Percentiles rank a stretch among this genome's conserved stretches.
Conservation (phyloP, 2,888 invertebrate genomes). For the Meta bourneti region DNA sequence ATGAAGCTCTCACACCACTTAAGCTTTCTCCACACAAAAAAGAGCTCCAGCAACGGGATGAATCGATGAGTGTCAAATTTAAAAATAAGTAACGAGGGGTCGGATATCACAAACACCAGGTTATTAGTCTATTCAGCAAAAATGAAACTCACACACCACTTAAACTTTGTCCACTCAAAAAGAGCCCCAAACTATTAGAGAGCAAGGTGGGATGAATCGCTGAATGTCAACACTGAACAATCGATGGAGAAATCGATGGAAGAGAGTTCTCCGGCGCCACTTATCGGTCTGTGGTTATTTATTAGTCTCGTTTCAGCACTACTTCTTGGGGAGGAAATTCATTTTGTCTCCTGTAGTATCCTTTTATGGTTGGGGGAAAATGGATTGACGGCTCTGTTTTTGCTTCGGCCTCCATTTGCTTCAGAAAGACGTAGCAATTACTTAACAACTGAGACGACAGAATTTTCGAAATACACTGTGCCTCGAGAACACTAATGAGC, state of each 20-base stretch:
- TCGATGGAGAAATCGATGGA: conserved; percentile 71
- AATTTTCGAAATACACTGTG: background rate
- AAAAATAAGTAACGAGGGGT: too few species aligned
- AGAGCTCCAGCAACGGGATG: too few species aligned
- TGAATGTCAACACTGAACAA: conserved; percentile 69
- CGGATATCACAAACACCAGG: too few species aligned
- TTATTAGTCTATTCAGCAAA: too few species aligned
- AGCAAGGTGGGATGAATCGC: conserved; percentile 64
- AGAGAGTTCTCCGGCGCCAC: conserved; percentile 72
- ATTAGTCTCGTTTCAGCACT: conserved; percentile 66
- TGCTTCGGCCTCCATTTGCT: background rate
- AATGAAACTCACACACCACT: background rate
- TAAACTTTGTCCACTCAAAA: background rate
- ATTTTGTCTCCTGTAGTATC: conserved; percentile 45
- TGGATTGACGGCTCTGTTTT: conserved; percentile 3
- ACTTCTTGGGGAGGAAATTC: conserved; percentile 49
- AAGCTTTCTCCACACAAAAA: too few species aligned
- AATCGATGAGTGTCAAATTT: too few species aligned
- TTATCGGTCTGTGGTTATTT: conserved; percentile 75
- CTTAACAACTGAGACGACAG: background rate
- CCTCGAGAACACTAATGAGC: background rate
- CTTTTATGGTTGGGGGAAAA: conserved; percentile 28
- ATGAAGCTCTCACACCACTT: too few species aligned
- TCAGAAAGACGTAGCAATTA: background rate
- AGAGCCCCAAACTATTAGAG: background rate